A percentile compares a stretch with the other conserved stretches of the same genome.
These are phyloP conservation scores for Albula goreensis DNA, from an alignment of 2,113 vertebrate genomes.

Conservation along the genomic window DNA sequence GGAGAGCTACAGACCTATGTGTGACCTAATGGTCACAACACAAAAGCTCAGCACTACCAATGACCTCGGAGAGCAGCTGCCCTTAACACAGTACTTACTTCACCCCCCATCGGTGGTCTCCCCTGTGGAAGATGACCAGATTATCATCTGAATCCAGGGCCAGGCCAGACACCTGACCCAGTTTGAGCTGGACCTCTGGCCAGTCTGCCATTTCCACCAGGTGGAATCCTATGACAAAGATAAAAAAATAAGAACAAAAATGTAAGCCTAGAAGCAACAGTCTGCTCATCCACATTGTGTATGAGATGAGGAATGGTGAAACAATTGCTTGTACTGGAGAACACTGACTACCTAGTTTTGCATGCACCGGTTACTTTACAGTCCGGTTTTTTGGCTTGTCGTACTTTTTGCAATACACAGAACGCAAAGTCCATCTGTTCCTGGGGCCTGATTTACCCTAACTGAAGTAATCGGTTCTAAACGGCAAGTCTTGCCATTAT, in stretches of 20 bases:
- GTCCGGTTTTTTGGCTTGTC: background rate
- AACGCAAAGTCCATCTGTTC: background rate
- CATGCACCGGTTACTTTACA: background rate
- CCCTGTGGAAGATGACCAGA: slow-evolving; percentile 92
- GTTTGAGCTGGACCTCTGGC: slow-evolving; percentile 78
- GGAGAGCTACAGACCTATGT: too few species aligned
- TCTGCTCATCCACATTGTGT: too few species aligned
- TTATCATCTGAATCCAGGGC: slow-evolving; percentile 84
- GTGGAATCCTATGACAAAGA: slow-evolving; percentile 71
- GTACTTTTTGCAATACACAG: background rate
- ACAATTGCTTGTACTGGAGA: background rate
- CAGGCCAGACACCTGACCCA: slow-evolving; percentile 92
- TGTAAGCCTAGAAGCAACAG: background rate
- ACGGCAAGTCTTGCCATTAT: background rate
- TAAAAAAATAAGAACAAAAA: background rate
- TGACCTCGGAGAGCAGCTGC: background rate
- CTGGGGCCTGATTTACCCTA: background rate
- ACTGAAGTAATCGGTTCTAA: background rate
- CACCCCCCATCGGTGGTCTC: slow-evolving; percentile 85
- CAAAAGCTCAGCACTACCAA: too few species aligned
- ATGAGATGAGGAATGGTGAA: background rate
- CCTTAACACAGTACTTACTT: slow-evolving; percentile 75
- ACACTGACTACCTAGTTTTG: background rate
- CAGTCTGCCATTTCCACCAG: slow-evolving; percentile 80
- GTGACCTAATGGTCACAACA: too few species aligned